Evolutionary conservation across 2,113 vertebrate genomes (phyloP).

Genomic region (Gallinago undulata): DNA sequence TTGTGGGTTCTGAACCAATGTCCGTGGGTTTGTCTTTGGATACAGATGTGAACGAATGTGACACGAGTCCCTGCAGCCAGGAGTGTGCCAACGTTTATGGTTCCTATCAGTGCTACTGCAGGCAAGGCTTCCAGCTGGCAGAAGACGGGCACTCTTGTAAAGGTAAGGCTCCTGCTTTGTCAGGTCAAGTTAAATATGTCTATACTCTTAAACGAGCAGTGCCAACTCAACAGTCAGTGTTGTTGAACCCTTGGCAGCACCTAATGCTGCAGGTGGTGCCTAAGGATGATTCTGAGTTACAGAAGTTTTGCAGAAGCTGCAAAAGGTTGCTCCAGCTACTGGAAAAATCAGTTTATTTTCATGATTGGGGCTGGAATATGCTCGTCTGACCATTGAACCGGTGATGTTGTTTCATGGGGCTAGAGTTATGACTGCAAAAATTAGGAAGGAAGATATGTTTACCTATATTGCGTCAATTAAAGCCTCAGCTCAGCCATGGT

Average conservation of each 20-base stretch:
- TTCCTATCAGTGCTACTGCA: conserved; percentile 95
- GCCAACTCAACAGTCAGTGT: not conserved
- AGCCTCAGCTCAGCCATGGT: not conserved
- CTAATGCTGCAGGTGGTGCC: not conserved
- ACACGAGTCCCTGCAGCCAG: conserved; percentile 86
- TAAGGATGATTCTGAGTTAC: not conserved
- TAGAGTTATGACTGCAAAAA: not conserved
- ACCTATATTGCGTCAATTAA: not conserved
- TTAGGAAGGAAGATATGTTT: not conserved
- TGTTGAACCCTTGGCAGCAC: not conserved
- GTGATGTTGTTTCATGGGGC: not conserved
- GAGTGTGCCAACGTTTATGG: conserved; percentile 94
- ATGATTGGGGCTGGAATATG: not conserved
- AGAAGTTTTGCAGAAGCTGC: not conserved
- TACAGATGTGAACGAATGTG: conserved; percentile 91
- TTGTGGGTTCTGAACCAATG: not conserved
- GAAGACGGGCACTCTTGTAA: conserved; percentile 89
- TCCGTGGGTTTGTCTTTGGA: conserved; percentile 26
- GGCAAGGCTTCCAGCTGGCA: conserved; percentile 88
- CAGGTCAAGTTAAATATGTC: not conserved
- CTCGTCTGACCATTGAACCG: not conserved
- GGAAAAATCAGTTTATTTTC: not conserved
- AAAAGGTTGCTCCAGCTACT: not conserved
- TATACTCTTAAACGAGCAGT: not conserved
- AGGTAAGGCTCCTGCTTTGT: conserved; percentile 72